Evolutionary conservation across 2,113 vertebrate species (phyloP).

Genomic region (Laticauda laticaudata): DNA sequence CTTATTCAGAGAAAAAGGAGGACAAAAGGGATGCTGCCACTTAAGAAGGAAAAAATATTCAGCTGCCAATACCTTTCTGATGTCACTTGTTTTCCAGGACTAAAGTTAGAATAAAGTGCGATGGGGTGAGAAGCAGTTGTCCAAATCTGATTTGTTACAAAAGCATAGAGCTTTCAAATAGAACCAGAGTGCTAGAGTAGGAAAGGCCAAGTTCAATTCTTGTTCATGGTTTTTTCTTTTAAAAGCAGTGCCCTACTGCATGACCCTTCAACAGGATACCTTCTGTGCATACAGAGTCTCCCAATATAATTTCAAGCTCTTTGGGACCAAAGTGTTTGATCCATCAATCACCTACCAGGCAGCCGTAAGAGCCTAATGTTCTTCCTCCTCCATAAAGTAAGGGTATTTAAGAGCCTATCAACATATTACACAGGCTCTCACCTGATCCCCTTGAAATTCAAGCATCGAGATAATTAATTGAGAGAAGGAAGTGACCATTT

Average conservation of each 20-base stretch:
- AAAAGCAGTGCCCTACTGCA: not conserved
- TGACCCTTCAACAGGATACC: not conserved
- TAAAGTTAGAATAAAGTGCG: not conserved
- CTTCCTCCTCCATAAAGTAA: not conserved
- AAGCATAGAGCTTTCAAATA: not conserved
- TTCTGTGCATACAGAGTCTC: not conserved
- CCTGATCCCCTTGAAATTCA: not conserved
- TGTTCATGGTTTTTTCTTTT: not conserved
- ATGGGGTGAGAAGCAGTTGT: not conserved
- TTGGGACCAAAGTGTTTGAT: not conserved
- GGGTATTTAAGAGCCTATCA: not conserved
- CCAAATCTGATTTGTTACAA: not conserved
- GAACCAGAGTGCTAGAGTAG: not conserved
- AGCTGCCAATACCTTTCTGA: not conserved
- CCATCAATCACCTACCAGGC: not conserved
- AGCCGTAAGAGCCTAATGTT: not conserved
- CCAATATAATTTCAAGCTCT: not conserved
- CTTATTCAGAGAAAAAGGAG: not conserved
- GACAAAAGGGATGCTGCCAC: not conserved
- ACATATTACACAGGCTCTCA: not conserved
- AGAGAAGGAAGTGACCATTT: not conserved
- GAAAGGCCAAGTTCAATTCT: not conserved
- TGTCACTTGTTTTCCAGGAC: not conserved
- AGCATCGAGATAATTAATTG: not conserved
- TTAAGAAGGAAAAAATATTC: not conserved